Conservation (phyloP, 2,113 vertebrate species). For the Benitochromis conjunctus region DNA sequence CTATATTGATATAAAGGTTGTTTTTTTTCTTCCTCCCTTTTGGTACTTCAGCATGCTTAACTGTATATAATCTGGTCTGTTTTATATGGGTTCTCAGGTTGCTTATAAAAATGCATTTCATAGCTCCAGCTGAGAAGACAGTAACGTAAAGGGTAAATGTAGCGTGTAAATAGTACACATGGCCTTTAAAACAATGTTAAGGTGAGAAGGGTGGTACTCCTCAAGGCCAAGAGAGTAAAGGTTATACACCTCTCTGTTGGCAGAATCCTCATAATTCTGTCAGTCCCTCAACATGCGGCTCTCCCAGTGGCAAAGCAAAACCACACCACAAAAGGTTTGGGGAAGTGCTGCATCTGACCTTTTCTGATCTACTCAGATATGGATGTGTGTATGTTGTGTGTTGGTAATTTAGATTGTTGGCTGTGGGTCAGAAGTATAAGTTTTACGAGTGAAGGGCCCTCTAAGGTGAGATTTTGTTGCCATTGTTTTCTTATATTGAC, state of each 20-base stretch:
- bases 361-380: constrained; percentile 46
- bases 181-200: constrained; percentile 75
- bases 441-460: constrained; percentile 33
- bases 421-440: constrained; percentile 39
- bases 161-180: constrained; percentile 60
- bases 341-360: constrained; percentile 66
- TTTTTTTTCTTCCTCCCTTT: background rate
- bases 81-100: background rate
- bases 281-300: constrained; percentile 62
- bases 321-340: constrained; percentile 42
- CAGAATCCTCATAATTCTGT: constrained; percentile 61
- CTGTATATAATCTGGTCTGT: background rate
- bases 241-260: constrained; percentile 63
- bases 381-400: background rate
- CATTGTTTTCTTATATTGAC: background rate
- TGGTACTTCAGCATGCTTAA: background rate
- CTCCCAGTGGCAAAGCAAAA: constrained; percentile 48
- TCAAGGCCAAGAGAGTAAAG: constrained; percentile 70
- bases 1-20: background rate
- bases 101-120: constrained; percentile 60
- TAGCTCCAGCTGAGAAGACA: constrained; percentile 30
- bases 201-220: constrained; percentile 50
- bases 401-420: constrained; percentile 13
- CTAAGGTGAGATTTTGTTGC: background rate
- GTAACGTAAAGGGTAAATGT: constrained; percentile 69